Evolutionary conservation across 2,888 invertebrate species (phyloP).

Genomic region (Lamellibrachia columna): DNA sequence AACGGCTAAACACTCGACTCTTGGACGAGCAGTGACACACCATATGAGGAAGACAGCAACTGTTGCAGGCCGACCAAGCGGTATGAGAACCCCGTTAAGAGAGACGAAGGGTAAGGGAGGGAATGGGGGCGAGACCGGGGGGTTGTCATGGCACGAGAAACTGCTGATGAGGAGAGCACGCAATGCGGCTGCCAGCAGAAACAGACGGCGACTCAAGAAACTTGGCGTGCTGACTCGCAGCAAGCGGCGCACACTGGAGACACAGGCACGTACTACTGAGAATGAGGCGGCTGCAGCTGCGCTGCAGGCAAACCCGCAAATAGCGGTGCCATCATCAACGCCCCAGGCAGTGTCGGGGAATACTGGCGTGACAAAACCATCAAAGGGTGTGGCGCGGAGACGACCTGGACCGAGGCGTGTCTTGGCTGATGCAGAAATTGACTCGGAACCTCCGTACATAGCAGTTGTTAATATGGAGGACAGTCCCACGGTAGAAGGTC

Average conservation of each 20-base stretch:
- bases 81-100: not conserved
- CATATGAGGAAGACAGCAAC: not conserved
- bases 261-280: not conserved
- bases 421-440: not conserved
- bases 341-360: not conserved
- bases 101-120: not conserved
- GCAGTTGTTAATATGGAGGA: not conserved
- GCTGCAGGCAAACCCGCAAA: not conserved
- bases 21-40: not conserved
- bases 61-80: not conserved
- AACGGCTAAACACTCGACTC: not conserved
- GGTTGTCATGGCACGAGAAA: not conserved
- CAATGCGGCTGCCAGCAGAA: not conserved
- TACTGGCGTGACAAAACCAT: not conserved
- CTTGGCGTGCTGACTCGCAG: not conserved
- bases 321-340: not conserved
- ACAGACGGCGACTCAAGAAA: not conserved
- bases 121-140: not conserved
- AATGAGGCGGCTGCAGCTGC: not conserved
- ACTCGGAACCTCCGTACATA: not conserved
- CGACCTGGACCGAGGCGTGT: not conserved
- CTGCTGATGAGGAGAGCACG: not conserved
- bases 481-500: not conserved
- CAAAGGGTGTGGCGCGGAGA: not conserved
- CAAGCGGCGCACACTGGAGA: constrained; percentile 16